phyloP scores from a whole-genome alignment of 2,797 vertebrate genomes.

The Siniperca undulata region DNA sequence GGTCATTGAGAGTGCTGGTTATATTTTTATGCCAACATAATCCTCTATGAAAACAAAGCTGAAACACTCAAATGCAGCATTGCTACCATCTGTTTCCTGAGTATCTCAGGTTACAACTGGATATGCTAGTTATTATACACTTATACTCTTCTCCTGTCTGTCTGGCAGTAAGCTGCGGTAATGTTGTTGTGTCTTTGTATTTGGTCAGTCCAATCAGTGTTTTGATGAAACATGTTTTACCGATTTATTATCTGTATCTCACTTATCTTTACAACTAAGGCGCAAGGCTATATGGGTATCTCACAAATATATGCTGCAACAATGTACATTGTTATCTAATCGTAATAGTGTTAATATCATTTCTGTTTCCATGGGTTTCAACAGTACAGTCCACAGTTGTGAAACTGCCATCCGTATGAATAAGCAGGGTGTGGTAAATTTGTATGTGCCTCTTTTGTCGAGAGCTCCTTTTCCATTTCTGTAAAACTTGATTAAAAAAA shows the following conservation, averaged over 20 bases:
- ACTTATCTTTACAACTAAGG: slow-evolving; percentile 56
- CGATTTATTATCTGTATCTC: slow-evolving; percentile 59
- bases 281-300: slow-evolving; percentile 59
- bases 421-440: slow-evolving; percentile 74
- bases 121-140: slow-evolving; percentile 51
- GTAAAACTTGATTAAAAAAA: slow-evolving; percentile 56
- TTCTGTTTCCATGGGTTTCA: slow-evolving; percentile 50
- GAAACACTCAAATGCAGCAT: slow-evolving; percentile 51
- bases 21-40: slow-evolving; percentile 53
- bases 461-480: slow-evolving; percentile 69
- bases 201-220: slow-evolving; percentile 63
- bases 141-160: slow-evolving; percentile 50
- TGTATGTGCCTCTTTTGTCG: slow-evolving; percentile 75
- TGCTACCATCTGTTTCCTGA: slow-evolving; percentile 65
- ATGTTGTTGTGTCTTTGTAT: slow-evolving; percentile 68
- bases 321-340: slow-evolving; percentile 53
- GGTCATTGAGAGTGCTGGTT: slow-evolving; percentile 45
- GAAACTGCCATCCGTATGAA: slow-evolving; percentile 75
- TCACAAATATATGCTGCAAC: slow-evolving; percentile 77
- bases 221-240: slow-evolving; percentile 60
- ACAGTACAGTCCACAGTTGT: slow-evolving; percentile 52
- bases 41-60: slow-evolving; percentile 43
- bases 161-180: slow-evolving; percentile 50
- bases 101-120: slow-evolving; percentile 70
- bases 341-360: slow-evolving; percentile 50